A percentile compares a stretch with the other conserved stretches of the same genome.
Evolutionary conservation across 1,140 invertebrate species (phyloP).

Genomic region (Cydia strobilella): DNA sequence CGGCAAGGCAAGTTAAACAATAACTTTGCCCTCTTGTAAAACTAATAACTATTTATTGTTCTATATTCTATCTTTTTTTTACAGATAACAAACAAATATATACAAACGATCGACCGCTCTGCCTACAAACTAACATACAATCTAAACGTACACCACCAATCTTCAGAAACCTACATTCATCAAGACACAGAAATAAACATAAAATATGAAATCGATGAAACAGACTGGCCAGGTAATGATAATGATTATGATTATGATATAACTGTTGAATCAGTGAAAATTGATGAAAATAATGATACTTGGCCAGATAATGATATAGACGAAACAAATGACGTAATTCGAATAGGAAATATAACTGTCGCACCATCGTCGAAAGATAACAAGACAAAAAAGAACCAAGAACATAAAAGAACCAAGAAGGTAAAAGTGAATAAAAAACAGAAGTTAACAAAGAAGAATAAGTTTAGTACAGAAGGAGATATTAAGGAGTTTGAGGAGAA

Average conservation of each 20-base stretch:
- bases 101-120: background rate
- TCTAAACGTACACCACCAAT: background rate
- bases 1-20: too few species aligned
- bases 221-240: background rate
- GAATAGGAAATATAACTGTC: background rate
- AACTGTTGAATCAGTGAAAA: background rate
- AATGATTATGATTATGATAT: background rate
- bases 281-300: background rate
- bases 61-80: too few species aligned
- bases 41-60: too few species aligned
- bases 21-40: too few species aligned
- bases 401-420: background rate
- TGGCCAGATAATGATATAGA: background rate
- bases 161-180: background rate
- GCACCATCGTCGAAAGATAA: background rate
- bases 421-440: background rate
- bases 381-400: background rate
- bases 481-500: conserved; percentile 23
- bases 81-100: conserved; percentile 2
- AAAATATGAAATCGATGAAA: conserved; percentile 1
- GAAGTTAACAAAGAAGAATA: conserved; percentile 3
- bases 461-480: background rate
- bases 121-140: background rate
- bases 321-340: background rate
- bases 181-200: background rate